Base-by-base conservation (phyloP, 2,888 invertebrate species). In the Drosophila histrio region DNA sequence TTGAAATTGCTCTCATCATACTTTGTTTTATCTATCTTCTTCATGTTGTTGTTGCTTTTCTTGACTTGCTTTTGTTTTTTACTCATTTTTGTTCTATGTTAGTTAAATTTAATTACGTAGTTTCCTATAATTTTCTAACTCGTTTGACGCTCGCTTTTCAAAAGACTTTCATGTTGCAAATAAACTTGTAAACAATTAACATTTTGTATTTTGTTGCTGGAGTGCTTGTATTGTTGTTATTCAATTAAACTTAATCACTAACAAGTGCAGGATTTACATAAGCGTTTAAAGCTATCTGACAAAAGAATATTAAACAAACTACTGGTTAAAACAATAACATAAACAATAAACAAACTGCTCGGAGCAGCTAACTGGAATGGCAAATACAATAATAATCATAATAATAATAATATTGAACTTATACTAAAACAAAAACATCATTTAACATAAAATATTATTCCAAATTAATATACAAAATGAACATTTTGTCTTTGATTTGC, bases 1-100 rank as follows among this genome's bases (percentile, higher is more conserved):
- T 85, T 87, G 77, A 85, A 87, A 79, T 87, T 85, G 86, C 87
- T 87, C 87, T 76, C 87, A 78, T 79, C 71, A 68, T 87, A 85
- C 64, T 62, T 64, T 59, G 49, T 54, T 56, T 70, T 62, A 28
- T 46, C 61, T 28, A 41, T 69, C 19, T 56, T 46, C 26, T 44
- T 43, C 28, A 39, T 50, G 32, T 46, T 64, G n/a, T 53, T 61
- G 21, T 66, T 64, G 59, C 43, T 43, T 39, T 50, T 47, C 57
- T 30, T 66, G 34, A 53, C 44, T 47, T 58, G 43, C 17, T 54
- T 26, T 57, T 57, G 43, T 54, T 57, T 11, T 53, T 39, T 62
- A 38, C 52, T 57, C 39, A 52, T 62, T 30, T 70, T 72, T 67
- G 53, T 57, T 82, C 72, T 80, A 79, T 80, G 73, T 88, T 81